phyloP scores from a whole-genome alignment of 2,113 vertebrate genomes.

The Galemys pyrenaicus region DNA sequence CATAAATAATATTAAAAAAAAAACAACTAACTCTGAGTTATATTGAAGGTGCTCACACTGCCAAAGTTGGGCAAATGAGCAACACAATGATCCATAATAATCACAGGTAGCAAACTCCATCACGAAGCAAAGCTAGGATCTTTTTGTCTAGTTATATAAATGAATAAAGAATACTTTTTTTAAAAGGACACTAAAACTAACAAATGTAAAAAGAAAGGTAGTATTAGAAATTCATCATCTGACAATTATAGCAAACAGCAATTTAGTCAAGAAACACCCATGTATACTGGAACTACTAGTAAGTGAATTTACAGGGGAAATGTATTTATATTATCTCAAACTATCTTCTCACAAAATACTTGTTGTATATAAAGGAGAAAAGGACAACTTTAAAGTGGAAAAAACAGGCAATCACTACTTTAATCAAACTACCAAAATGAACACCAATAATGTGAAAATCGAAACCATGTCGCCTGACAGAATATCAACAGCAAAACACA shows the following conservation, averaged over 20 bases:
- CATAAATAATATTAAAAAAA: too few species aligned
- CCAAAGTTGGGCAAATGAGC: neutral
- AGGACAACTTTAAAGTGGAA: neutral
- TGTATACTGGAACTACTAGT: neutral
- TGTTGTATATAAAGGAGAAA: neutral
- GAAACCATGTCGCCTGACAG: neutral
- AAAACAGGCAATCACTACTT: neutral
- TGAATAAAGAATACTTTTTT: neutral
- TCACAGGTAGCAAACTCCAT: neutral
- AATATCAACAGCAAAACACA: neutral
- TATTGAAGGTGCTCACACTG: neutral
- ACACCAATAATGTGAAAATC: neutral
- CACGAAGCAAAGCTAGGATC: neutral
- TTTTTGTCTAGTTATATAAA: neutral
- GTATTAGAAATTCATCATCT: neutral
- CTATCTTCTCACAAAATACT: neutral
- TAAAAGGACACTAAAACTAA: neutral
- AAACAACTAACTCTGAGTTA: neutral
- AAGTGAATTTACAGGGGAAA: neutral
- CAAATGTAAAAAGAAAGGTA: neutral
- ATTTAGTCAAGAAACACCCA: neutral
- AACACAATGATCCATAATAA: neutral
- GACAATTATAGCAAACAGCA: neutral
- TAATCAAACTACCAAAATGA: neutral
- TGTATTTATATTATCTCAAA: neutral